A percentile compares a stretch with the other conserved stretches of the same genome.
Conservation (phyloP, 2,113 vertebrate genomes). For the Trachemys scripta region DNA sequence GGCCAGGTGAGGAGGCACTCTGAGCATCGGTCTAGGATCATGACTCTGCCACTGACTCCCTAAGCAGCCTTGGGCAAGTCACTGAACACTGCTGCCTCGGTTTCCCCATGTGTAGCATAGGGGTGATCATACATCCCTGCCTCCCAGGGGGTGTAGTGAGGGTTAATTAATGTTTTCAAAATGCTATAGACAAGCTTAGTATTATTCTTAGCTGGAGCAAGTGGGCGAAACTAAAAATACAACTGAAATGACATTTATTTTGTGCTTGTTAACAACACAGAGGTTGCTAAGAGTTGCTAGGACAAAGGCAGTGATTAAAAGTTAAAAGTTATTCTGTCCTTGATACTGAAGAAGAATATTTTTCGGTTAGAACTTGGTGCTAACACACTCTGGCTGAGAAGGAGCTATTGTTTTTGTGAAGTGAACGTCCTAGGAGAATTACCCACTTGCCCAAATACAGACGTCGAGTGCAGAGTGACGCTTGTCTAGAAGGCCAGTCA, state of each 20-base stretch:
- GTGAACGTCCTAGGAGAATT: background rate
- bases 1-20: background rate
- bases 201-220: background rate
- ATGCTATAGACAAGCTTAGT: background rate
- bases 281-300: conserved; percentile 50
- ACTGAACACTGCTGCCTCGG: background rate
- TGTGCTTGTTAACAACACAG: conserved; percentile 20
- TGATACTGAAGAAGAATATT: conserved; percentile 55
- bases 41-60: background rate
- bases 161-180: background rate
- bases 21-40: background rate
- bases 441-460: background rate
- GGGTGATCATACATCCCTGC: background rate
- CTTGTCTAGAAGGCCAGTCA: fast-evolving
- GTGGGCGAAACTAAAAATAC: conserved; percentile 57
- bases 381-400: background rate
- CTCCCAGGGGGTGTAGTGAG: background rate
- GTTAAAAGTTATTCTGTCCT: conserved; percentile 49
- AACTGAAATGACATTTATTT: conserved; percentile 45
- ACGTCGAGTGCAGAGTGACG: background rate
- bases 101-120: background rate
- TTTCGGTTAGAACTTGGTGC: conserved; percentile 56
- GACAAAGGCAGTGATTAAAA: conserved; percentile 67
- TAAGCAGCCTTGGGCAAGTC: background rate
- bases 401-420: background rate